phyloP scores from a whole-genome alignment of 1,140 invertebrate genomes.

The Tetramorium parvispinum region DNA sequence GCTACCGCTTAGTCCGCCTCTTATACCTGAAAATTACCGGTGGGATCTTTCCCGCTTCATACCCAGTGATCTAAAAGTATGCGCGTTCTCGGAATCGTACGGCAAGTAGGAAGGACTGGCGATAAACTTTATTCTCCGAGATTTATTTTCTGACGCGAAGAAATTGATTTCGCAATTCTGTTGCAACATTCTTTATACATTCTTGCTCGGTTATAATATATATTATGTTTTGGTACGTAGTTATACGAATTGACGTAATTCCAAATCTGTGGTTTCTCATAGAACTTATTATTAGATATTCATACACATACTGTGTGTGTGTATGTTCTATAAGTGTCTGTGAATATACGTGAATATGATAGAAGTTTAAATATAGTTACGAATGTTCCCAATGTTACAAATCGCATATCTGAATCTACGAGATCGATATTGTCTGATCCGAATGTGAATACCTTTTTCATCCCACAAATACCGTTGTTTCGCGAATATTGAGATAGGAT shows the following conservation, averaged over 20 bases:
- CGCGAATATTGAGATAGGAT: constrained; percentile 18
- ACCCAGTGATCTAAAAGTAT: neutral
- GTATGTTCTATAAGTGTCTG: neutral
- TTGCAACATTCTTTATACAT: neutral
- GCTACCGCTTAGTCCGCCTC: constrained; percentile 73
- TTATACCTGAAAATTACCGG: constrained; percentile 71
- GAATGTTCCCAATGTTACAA: neutral
- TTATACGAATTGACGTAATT: neutral
- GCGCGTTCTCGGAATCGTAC: neutral
- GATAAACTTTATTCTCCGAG: neutral
- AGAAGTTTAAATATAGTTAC: neutral
- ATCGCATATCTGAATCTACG: neutral
- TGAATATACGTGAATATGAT: neutral
- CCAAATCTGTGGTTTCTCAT: neutral
- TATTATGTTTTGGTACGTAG: neutral
- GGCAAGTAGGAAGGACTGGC: neutral
- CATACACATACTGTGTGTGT: too few relatives aligned
- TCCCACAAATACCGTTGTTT: neutral
- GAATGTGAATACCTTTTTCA: constrained; percentile 1
- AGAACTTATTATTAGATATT: neutral
- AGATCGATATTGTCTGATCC: neutral
- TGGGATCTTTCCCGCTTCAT: constrained; percentile 43
- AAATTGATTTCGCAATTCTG: neutral
- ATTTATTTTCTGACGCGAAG: neutral
- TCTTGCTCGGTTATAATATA: neutral